Evolutionary conservation across 2,797 vertebrate species (phyloP), one percentile per base, ranked within the genome.

Genomic region (Picus viridis): DNA sequence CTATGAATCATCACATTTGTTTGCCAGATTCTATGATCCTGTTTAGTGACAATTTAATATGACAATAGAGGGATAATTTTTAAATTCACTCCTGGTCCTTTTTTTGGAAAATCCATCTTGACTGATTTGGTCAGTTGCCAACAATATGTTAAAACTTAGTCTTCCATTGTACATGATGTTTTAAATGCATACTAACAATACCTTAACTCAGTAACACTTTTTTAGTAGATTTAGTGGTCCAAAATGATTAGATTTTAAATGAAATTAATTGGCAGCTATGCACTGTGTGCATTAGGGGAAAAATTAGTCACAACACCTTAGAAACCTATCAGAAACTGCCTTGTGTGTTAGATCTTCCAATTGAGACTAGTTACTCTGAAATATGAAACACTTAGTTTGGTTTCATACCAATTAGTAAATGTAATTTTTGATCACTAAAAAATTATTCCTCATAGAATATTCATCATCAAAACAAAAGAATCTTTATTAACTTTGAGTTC

Each of bases 11-110:
- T 90, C 62, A 63, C 34, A 82, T 94, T 69, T 89, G 77, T 88
- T 96, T 94, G 87, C 90, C 89, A 93, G 94, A 96, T 90, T 88
- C 88, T 89, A 82, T 91, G 56, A 23, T 89, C 93, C 62, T 95
- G 65, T 89, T 92, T 89, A 93, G 90, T 88, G 87, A 91, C 82
- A 86, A 84, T 91, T 94, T 88, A 80, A 24, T 79, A 36, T 72
- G 68, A 68, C 59, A 85, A 86, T 84, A 83, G 20, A 67, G 84
- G 59, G 78, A 39, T 89, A 88, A 91, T 92, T 84, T 89, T 81
- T 7, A 85, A 92, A 82, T 95, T 81, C 41, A 68, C 30, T 94
- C 14, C 45, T 67, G 22, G 51, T 73, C 47, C 36, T 78, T 65
- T 88, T 88, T 67, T 70, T 92, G 9, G 11, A 80, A 82, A 20